Percentiles rank a stretch among this genome's conserved stretches.
Evolutionary conservation across 2,888 invertebrate species (phyloP).

Genomic region (Caenorhabditis wallacei): DNA sequence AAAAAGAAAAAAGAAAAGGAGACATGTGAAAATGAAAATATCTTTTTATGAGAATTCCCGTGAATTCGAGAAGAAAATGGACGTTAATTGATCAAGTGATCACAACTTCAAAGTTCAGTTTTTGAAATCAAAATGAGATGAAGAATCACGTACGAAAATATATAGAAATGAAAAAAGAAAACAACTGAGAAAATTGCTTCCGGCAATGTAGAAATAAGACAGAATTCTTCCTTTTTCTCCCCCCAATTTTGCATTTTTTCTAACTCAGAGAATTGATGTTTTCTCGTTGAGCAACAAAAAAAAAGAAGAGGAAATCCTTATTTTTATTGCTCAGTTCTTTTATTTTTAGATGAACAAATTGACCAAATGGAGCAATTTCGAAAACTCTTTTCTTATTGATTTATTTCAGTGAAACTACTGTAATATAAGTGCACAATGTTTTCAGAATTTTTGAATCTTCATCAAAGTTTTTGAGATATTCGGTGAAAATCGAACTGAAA

Average conservation of each 20-base stretch:
- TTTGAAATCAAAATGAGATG: constrained; percentile 17
- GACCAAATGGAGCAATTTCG: no score
- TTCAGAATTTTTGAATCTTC: no score
- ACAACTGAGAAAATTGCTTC: constrained; percentile 39
- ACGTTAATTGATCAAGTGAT: constrained; percentile 34
- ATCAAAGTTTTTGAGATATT: no score
- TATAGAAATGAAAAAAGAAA: background rate
- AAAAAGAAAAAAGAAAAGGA: background rate
- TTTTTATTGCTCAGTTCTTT: constrained; percentile 8
- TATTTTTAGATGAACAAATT: background rate
- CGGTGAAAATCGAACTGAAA: no score
- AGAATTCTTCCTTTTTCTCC: background rate
- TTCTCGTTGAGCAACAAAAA: constrained; percentile 22
- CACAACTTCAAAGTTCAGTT: constrained; percentile 23
- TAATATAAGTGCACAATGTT: no score
- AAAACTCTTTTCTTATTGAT: no score
- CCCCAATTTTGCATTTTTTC: constrained; percentile 19
- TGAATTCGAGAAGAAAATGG: background rate
- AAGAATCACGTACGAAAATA: constrained; percentile 50
- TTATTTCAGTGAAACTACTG: no score
- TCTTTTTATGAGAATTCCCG: constrained; percentile 26
- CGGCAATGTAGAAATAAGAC: constrained; percentile 30
- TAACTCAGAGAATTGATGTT: constrained; percentile 16
- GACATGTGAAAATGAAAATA: constrained; percentile 33
- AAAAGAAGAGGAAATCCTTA: constrained; percentile 13